phyloP scores from a whole-genome alignment of 2,797 vertebrate species.

The Balearica regulorum region DNA sequence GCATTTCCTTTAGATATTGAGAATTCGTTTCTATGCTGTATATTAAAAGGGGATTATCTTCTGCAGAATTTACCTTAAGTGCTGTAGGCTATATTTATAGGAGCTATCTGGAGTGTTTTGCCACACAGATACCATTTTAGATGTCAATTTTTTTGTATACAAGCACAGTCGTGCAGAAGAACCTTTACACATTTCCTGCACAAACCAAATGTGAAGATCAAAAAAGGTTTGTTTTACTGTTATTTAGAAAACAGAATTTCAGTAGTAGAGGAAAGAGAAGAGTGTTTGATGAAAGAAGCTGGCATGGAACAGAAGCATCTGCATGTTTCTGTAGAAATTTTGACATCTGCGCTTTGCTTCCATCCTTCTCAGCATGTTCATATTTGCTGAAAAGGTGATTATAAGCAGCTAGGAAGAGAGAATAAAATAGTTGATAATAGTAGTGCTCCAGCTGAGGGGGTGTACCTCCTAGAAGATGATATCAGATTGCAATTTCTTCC shows the following conservation, averaged over 20 bases:
- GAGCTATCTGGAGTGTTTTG: not conserved
- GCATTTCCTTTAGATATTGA: not conserved
- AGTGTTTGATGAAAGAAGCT: not conserved
- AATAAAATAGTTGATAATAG: not conserved
- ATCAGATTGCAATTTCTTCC: not conserved
- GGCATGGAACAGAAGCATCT: not conserved
- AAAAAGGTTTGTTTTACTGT: not conserved
- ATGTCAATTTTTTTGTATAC: not conserved
- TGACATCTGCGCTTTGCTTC: slow-evolving; percentile 18
- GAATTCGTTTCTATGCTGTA: not conserved
- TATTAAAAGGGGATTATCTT: not conserved
- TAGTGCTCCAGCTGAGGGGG: not conserved
- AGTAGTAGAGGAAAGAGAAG: not conserved
- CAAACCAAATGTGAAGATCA: not conserved
- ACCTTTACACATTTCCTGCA: not conserved
- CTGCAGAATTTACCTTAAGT: not conserved
- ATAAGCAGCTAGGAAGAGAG: not conserved
- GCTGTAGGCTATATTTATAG: not conserved
- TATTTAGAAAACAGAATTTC: slow-evolving; percentile 39
- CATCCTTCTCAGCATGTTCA: not conserved
- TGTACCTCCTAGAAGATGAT: not conserved
- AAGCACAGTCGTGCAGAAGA: not conserved
- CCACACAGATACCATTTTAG: not conserved
- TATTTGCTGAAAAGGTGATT: not conserved
- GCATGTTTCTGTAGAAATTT: not conserved